These are phyloP conservation scores for Mormoops blainvillei DNA, from an alignment of 2,113 vertebrate species.

Conservation along the genomic window DNA sequence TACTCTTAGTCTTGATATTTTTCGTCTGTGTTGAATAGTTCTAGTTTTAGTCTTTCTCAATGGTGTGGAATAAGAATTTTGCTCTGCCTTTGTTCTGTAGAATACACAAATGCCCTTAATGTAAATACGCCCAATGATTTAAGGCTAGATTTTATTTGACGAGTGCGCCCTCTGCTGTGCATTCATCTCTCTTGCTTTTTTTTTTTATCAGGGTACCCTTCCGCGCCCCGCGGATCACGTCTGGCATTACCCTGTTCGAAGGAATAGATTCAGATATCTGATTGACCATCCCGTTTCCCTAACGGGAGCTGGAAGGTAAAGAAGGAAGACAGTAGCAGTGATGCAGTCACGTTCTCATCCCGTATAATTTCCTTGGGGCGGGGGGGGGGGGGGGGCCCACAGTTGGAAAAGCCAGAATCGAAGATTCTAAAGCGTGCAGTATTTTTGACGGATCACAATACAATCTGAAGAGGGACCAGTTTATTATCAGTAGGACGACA, in stretches of 20 bases:
- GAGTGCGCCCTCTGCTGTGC: not conserved
- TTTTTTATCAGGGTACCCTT: constrained; percentile 77
- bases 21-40: not conserved
- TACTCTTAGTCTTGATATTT: not conserved
- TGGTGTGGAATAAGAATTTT: not conserved
- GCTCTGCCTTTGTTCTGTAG: not conserved
- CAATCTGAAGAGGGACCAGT: not conserved
- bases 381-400: no score
- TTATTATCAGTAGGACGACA: not conserved
- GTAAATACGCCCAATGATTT: not conserved
- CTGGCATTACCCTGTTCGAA: constrained; percentile 86
- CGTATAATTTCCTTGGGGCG: not conserved
- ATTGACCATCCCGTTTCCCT: constrained; percentile 86
- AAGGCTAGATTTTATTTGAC: not conserved
- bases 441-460: not conserved
- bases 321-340: not conserved
- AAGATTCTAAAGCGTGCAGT: not conserved
- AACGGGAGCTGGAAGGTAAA: constrained; percentile 87
- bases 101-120: not conserved
- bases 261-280: constrained; percentile 86
- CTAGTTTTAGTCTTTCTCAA: not conserved
- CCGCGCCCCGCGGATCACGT: constrained; percentile 79
- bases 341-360: not conserved
- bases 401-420: not conserved
- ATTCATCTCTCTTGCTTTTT: not conserved